A percentile compares a stretch with the other conserved stretches of the same genome.
These are phyloP conservation scores for Torymus auratus DNA, from an alignment of 2,888 invertebrate species.

Conservation along the genomic window DNA sequence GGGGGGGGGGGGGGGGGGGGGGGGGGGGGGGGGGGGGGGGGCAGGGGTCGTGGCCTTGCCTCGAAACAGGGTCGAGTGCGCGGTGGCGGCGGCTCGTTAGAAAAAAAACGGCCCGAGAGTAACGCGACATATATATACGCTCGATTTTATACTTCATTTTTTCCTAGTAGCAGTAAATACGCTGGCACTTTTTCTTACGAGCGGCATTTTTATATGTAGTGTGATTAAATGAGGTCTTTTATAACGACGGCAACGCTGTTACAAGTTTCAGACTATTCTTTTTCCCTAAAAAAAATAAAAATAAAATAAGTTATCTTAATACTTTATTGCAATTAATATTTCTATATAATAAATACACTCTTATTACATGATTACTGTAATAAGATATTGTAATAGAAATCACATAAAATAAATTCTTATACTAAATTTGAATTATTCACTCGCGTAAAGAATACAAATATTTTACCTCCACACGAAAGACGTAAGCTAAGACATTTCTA, in stretches of 20 bases:
- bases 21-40: neutral
- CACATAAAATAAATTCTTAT: too few relatives aligned
- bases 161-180: constrained; percentile 25
- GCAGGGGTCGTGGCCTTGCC: constrained; percentile 33
- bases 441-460: too few relatives aligned
- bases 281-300: too few relatives aligned
- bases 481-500: too few relatives aligned
- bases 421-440: too few relatives aligned
- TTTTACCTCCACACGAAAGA: too few relatives aligned
- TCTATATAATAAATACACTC: too few relatives aligned
- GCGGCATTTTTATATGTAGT: constrained; percentile 1
- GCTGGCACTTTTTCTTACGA: constrained; percentile 24
- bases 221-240: constrained; percentile 19
- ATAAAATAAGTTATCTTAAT: too few relatives aligned
- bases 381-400: too few relatives aligned
- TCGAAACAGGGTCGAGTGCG: constrained; percentile 45
- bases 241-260: neutral
- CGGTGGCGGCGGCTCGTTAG: constrained; percentile 23
- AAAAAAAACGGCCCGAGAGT: constrained; percentile 29
- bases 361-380: too few relatives aligned
- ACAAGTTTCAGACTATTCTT: neutral
- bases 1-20: too few relatives aligned
- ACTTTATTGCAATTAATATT: too few relatives aligned
- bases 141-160: constrained; percentile 33
- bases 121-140: constrained; percentile 20